Base-by-base conservation (phyloP, 2,888 invertebrate species). In the Creontiades dilutus region DNA sequence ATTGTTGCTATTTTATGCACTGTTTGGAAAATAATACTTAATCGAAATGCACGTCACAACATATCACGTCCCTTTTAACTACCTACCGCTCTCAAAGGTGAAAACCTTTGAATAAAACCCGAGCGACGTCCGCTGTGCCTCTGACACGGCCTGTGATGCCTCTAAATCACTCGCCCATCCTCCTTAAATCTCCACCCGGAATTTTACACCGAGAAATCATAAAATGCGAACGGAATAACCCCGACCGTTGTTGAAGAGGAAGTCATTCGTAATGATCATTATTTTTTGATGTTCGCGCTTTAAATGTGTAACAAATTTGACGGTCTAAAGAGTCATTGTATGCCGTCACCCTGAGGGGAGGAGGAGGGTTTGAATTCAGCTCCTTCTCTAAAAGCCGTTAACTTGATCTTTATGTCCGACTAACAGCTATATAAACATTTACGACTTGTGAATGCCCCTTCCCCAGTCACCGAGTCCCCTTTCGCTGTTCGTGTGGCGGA, bases 371-470 rank as follows among this genome's bases (percentile, higher is more conserved):
- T 85, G 85, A 85, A 85, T 85, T 85, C 85, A 85, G 61, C 85
- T 88, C 80, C 88, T 55, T 88, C 81, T 89, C 89, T 48, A 68
- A 89, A 55, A 48, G 81, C 68, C 89, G 68, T 89, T 89, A 89
- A 89, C 46, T 82, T 61, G 89, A 89, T 81, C 89, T 89, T 89
- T 89, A 89, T 82, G 81, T 81, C 82, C 47, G 75, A 68, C 89
- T 82, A 89, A 89, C 89, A 81, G 89, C 82, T 57, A 89, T 89
- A 89, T 89, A 89, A 82, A 89, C 89, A 89, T 89, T 89, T 89
- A 89, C 88, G 88, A 88, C 88, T 78, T 88, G 88, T 80, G 78
- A 88, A 78, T 61, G 88, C 76, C 80, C 48, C 80, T 78, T 85
- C 85, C 48, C 52, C 82, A 82, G 14, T 28, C 48, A 48, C 48